These are phyloP conservation scores for Drosophila kambysellisi DNA, from an alignment of 2,888 invertebrate species.

Conservation along the genomic window DNA sequence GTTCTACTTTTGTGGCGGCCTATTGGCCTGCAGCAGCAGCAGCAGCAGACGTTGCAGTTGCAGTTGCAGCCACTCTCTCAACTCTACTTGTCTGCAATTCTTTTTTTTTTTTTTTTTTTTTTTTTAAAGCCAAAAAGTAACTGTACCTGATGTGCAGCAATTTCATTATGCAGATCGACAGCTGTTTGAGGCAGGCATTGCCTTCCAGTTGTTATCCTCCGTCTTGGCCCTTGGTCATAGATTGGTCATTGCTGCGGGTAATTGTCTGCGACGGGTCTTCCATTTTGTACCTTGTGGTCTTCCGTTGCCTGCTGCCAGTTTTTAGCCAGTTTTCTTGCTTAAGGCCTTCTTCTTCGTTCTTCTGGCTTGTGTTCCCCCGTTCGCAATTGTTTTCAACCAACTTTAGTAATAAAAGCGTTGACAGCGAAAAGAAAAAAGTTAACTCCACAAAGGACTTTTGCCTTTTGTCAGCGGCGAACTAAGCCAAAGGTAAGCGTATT, in stretches of 20 bases:
- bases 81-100: constrained; percentile 27
- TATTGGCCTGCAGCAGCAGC: constrained; percentile 57
- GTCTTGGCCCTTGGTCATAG: constrained; percentile 17
- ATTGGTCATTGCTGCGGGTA: not conserved
- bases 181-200: constrained; percentile 30
- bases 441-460: constrained; percentile 42
- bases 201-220: constrained; percentile 31
- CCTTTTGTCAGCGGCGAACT: constrained; percentile 11
- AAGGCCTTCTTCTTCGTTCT: constrained; percentile 28
- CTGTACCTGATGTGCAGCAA: constrained; percentile 64
- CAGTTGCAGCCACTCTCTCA: constrained; percentile 33
- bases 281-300: constrained; percentile 19
- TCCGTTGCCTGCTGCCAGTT: constrained; percentile 20
- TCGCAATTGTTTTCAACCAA: constrained; percentile 31
- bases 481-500: not conserved
- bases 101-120: not conserved
- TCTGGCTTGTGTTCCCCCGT: constrained; percentile 4
- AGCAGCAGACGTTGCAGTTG: constrained; percentile 27
- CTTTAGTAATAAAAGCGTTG: constrained; percentile 34
- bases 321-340: constrained; percentile 22
- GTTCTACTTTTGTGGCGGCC: constrained; percentile 62
- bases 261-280: constrained; percentile 5
- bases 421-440: constrained; percentile 9
- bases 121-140: constrained; percentile 39
- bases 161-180: constrained; percentile 75